These are phyloP conservation scores for Chiloscyllium punctatum DNA, from an alignment of 2,797 vertebrate genomes.

Conservation along the genomic window DNA sequence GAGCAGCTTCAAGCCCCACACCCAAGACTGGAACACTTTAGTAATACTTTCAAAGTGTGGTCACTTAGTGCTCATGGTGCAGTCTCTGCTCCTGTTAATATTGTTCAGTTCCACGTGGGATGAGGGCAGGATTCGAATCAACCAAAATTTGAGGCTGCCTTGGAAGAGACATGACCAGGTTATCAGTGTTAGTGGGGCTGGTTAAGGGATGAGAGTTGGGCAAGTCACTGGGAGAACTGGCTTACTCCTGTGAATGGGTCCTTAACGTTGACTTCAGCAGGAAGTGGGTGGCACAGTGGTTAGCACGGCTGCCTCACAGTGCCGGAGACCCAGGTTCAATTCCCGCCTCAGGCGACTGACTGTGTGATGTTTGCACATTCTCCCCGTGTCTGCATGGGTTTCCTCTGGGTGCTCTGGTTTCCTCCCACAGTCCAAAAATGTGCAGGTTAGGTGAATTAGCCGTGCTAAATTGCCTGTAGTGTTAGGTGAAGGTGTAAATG, in stretches of 20 bases:
- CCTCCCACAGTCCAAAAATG: too few species aligned
- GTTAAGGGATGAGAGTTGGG: background rate
- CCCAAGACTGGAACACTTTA: background rate
- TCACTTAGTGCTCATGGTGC: background rate
- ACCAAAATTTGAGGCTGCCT: background rate
- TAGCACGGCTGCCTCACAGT: too few species aligned
- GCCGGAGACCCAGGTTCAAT: too few species aligned
- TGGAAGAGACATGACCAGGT: background rate
- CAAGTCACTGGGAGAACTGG: background rate
- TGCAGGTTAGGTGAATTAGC: too few species aligned
- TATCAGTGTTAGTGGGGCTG: background rate
- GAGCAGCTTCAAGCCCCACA: background rate
- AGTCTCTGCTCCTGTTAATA: background rate
- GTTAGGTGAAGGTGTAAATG: too few species aligned
- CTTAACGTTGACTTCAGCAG: background rate
- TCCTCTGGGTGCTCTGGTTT: too few species aligned
- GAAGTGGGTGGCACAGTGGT: too few species aligned
- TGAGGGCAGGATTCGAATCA: background rate
- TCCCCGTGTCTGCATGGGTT: too few species aligned
- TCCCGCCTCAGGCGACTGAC: too few species aligned
- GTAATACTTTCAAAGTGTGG: background rate
- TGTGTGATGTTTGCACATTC: too few species aligned
- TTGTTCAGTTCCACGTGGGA: background rate
- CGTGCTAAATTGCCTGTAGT: too few species aligned
- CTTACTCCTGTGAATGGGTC: background rate